A percentile compares a stretch with the other conserved stretches of the same genome.
phyloP scores from a whole-genome alignment of 2,113 vertebrate genomes.

The Ptilonorhynchus violaceus region DNA sequence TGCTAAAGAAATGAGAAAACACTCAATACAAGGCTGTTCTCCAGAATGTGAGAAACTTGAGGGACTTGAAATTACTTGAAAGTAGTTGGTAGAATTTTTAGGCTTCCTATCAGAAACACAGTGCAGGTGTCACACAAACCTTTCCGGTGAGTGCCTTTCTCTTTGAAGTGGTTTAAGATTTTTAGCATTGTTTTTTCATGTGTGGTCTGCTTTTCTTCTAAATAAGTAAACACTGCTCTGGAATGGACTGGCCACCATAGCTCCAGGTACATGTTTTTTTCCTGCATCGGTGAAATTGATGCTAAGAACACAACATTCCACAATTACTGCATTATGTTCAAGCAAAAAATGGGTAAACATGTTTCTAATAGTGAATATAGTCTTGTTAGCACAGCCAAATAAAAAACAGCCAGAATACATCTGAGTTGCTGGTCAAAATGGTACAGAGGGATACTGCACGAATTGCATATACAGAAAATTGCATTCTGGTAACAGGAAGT shows the following conservation, averaged over 20 bases:
- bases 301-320: not conserved
- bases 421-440: not conserved
- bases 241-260: not conserved
- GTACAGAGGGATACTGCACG: not conserved
- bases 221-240: not conserved
- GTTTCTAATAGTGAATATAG: not conserved
- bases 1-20: not conserved
- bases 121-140: not conserved
- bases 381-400: not conserved
- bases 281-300: not conserved
- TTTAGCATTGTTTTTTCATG: not conserved
- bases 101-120: not conserved
- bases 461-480: not conserved
- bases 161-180: not conserved
- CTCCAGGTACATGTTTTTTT: not conserved
- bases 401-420: not conserved
- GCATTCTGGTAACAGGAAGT: not conserved
- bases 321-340: not conserved
- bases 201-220: not conserved
- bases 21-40: not conserved
- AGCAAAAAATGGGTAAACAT: not conserved
- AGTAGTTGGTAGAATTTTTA: not conserved
- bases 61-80: not conserved
- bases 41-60: not conserved
- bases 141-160: not conserved